Evolutionary conservation across 1,140 invertebrate genomes (phyloP).

Genomic region (Halictus rubicundus): DNA sequence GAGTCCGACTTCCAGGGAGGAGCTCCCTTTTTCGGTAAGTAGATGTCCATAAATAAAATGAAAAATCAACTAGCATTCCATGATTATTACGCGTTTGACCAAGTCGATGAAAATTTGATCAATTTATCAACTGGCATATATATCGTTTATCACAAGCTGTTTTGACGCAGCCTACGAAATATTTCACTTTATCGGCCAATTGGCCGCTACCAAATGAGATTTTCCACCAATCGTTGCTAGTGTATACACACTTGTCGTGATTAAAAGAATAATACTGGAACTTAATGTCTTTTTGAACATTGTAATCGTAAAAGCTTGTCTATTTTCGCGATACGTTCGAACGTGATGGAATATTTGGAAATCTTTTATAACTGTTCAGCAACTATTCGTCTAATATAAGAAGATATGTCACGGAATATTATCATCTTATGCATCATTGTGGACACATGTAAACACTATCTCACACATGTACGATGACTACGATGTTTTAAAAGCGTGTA

Average conservation of each 20-base stretch:
- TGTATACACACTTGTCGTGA: slow-evolving; percentile 39
- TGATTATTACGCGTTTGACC: background rate
- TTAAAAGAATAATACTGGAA: slow-evolving; percentile 52
- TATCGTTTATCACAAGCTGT: slow-evolving; percentile 39
- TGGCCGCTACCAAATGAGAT: slow-evolving; percentile 43
- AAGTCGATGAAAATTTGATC: background rate
- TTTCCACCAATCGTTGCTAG: slow-evolving; percentile 58
- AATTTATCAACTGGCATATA: background rate
- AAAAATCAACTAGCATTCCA: background rate
- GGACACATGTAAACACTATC: background rate
- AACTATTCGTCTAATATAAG: background rate
- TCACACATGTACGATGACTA: background rate
- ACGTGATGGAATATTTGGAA: background rate
- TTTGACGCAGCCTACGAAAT: slow-evolving; percentile 37
- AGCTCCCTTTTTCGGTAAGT: slow-evolving; percentile 73
- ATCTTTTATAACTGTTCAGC: background rate
- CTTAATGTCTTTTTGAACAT: slow-evolving; percentile 65
- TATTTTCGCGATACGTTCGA: background rate
- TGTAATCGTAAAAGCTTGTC: slow-evolving; percentile 13
- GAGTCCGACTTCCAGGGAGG: slow-evolving; percentile 71
- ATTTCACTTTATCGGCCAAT: slow-evolving; percentile 63
- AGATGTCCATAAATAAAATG: slow-evolving; percentile 14
- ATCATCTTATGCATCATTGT: background rate
- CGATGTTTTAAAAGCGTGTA: background rate
- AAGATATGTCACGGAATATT: background rate